A percentile compares a stretch with the other conserved stretches of the same genome.
These are phyloP conservation scores for Typhlomys cinereus DNA, from an alignment of 2,113 vertebrate species.

Conservation along the genomic window DNA sequence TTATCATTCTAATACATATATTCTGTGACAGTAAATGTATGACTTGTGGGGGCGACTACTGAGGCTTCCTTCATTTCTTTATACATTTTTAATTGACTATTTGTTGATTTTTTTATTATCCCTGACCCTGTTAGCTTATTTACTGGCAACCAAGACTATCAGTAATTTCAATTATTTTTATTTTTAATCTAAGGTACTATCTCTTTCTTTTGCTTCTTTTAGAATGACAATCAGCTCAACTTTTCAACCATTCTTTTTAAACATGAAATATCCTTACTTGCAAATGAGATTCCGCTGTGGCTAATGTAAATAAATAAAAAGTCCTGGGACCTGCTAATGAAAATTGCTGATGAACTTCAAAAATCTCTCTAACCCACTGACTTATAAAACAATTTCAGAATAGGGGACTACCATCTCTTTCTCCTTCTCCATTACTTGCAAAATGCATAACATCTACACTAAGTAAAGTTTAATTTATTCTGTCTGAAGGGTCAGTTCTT, in stretches of 20 bases:
- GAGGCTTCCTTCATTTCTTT: neutral
- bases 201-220: no score
- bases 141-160: neutral
- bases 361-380: neutral
- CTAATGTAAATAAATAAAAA: neutral
- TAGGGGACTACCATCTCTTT: neutral
- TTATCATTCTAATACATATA: neutral
- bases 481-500: conserved; percentile 61
- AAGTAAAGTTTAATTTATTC: conserved; percentile 68
- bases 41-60: neutral
- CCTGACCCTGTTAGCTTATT: neutral
- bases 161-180: neutral
- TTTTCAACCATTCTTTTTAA: neutral
- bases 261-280: neutral
- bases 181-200: neutral
- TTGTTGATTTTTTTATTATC: neutral
- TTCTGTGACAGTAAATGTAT: neutral
- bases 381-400: neutral
- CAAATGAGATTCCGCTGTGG: neutral
- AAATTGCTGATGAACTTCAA: conserved; percentile 10
- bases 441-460: conserved; percentile 29
- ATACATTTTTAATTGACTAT: neutral
- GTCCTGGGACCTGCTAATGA: neutral
- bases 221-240: neutral
- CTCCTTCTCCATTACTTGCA: neutral